Base-by-base conservation (phyloP, 2,113 vertebrate species). In the Ia io region DNA sequence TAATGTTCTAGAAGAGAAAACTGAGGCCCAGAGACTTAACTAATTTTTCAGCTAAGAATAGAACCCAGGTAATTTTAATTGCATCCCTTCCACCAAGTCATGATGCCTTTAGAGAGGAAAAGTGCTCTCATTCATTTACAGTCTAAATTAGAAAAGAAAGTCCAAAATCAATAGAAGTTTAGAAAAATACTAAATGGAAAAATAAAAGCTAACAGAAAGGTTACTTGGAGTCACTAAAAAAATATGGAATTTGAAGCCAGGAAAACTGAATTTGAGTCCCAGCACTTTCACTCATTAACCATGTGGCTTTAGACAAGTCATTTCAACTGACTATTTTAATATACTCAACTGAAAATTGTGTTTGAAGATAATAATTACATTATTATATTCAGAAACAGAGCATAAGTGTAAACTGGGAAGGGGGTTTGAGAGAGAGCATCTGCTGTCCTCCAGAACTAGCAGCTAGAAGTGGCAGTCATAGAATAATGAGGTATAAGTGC, bases 241-340 rank as follows among this genome's bases (percentile, higher is more conserved):
- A 17, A 28, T 47, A 18, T 63, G 28, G 44, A 79, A 20, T 51
- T 22, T 56, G 35, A 91, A 59, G 73, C 53, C 74, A 96, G 74
- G 79, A 88, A 35, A 77, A 28, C 11, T 67, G 9, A 18, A 47
- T 80, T n/a, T 82, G 44, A 86, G 42, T 85, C n/a, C 30, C 30
- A 77, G 59, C 9, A 44, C 47, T 94, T 73, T 77, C 14, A 42
- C 12, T 95, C 61, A 84, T 65, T 93, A 80, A 78, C 69, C 5
- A 11, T 9, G 44, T 70, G 56, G 18, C 35, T 67, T 67, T 53
- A 73, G 10, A 77, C 12, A 83, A 94, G 51, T 76, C 3, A 89
- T 89, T 84, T 77, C 6, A 47, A 61, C n/a, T 84, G 74, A 79
- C 8, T 74, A 42, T 53, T 85, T 91, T 86, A 89, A 88, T 88